Conservation (phyloP, 2,888 invertebrate species). For the Clostera curtula region DNA sequence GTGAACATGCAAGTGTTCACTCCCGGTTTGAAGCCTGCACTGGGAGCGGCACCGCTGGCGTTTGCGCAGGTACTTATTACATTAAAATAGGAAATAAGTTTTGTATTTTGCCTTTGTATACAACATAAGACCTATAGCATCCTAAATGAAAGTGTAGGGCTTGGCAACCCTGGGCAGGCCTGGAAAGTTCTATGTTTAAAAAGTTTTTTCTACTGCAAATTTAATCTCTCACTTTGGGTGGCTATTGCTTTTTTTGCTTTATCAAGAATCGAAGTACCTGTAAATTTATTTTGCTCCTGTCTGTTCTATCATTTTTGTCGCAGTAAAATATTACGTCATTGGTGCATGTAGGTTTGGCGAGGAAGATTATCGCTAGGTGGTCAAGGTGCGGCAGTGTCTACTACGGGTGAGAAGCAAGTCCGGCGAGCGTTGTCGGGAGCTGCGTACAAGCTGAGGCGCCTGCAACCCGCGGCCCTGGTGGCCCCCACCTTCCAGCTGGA, state of each 20-base stretch:
- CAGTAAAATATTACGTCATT: background rate
- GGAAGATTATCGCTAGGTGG: conserved; percentile 31
- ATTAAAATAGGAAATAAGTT: background rate
- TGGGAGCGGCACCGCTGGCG: conserved; percentile 43
- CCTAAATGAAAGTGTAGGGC: too few species aligned
- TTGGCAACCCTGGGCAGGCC: too few species aligned
- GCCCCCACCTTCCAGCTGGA: conserved; percentile 88
- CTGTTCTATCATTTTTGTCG: background rate
- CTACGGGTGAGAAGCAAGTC: conserved; percentile 41
- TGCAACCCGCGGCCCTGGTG: conserved; percentile 91
- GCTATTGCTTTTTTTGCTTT: too few species aligned
- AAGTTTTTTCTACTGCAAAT: too few species aligned
- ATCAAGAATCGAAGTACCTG: too few species aligned
- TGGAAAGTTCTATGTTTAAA: too few species aligned
- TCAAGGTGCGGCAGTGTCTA: conserved; percentile 13
- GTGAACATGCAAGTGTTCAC: conserved; percentile 44
- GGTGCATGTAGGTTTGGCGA: conserved; percentile 62
- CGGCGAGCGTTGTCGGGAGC: conserved; percentile 80
- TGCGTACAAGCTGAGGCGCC: conserved; percentile 90
- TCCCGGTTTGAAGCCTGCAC: conserved; percentile 22
- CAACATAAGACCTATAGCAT: too few species aligned
- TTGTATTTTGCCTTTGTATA: too few species aligned
- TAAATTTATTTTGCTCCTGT: too few species aligned
- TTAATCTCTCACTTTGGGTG: too few species aligned
- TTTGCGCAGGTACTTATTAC: conserved; percentile 46